A percentile compares a stretch with the other conserved stretches of the same genome.
Conservation (phyloP, 2,888 invertebrate species). For the Allolobophora icterica region DNA sequence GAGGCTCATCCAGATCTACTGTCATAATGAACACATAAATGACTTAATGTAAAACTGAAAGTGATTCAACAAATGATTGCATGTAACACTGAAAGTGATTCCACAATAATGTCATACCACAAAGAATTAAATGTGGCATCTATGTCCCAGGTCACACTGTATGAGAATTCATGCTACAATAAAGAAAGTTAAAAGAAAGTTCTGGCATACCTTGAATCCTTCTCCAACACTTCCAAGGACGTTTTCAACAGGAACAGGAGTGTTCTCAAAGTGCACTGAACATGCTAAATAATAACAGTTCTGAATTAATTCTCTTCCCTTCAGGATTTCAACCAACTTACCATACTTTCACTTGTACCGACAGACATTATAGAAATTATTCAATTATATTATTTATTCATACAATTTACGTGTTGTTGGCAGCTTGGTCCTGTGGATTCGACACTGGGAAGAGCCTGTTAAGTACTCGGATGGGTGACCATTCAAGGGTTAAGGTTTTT, state of each 20-base stretch:
- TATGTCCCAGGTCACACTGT: not conserved
- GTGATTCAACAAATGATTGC: too few species aligned
- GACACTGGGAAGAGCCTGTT: too few species aligned
- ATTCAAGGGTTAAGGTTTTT: too few species aligned
- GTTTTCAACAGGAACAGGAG: slow-evolving; percentile 71
- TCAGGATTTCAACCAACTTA: too few species aligned
- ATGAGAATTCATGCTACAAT: not conserved
- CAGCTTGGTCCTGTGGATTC: too few species aligned
- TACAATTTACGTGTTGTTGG: too few species aligned
- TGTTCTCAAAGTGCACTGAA: slow-evolving; percentile 71
- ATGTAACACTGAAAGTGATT: not conserved
- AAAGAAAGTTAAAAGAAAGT: not conserved
- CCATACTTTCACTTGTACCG: too few species aligned
- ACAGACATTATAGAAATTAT: too few species aligned
- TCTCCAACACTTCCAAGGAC: slow-evolving; percentile 72
- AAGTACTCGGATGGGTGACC: too few species aligned
- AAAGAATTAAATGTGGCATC: not conserved
- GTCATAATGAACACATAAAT: not conserved
- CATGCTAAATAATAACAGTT: slow-evolving; percentile 37
- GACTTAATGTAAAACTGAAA: too few species aligned
- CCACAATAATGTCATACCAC: not conserved
- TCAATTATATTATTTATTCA: too few species aligned
- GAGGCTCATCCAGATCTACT: too few species aligned
- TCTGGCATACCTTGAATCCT: slow-evolving; percentile 67
- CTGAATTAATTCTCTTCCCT: not conserved